phyloP scores from a whole-genome alignment of 1,140 invertebrate species.

The Trachelipus rathkii region DNA sequence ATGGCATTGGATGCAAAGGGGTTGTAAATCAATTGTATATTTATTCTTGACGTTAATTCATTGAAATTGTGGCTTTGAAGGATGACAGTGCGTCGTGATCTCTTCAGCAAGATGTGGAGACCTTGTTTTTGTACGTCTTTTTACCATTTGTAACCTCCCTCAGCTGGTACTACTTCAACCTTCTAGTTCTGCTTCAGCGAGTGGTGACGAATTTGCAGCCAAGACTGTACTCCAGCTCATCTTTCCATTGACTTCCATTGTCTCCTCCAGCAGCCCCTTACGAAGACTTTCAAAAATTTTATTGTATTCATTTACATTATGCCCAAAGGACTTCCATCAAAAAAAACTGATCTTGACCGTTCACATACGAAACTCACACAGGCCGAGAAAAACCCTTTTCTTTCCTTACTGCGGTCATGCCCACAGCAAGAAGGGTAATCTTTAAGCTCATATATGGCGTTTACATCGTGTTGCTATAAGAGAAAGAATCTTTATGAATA shows the following conservation, averaged over 20 bases:
- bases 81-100: neutral
- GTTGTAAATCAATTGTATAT: too few relatives aligned
- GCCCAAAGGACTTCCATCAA: conserved; percentile 18
- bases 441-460: neutral
- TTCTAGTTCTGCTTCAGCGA: neutral
- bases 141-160: neutral
- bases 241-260: neutral
- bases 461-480: neutral
- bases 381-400: conserved; percentile 28
- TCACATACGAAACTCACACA: conserved; percentile 25
- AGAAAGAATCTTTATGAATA: too few relatives aligned
- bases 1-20: too few relatives aligned
- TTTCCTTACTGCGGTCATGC: conserved; percentile 21
- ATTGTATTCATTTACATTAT: neutral
- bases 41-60: too few relatives aligned
- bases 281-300: neutral
- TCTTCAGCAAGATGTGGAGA: conserved; percentile 6
- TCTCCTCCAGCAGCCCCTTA: neutral
- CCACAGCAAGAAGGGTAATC: conserved; percentile 1
- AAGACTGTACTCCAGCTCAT: too few relatives aligned
- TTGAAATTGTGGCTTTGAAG: neutral
- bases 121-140: too few relatives aligned
- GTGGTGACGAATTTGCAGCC: too few relatives aligned
- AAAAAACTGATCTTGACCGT: conserved; percentile 27
- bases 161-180: neutral